These are phyloP conservation scores for Sarcophaga carnaria DNA, from an alignment of 2,888 invertebrate genomes.

Conservation along the genomic window DNA sequence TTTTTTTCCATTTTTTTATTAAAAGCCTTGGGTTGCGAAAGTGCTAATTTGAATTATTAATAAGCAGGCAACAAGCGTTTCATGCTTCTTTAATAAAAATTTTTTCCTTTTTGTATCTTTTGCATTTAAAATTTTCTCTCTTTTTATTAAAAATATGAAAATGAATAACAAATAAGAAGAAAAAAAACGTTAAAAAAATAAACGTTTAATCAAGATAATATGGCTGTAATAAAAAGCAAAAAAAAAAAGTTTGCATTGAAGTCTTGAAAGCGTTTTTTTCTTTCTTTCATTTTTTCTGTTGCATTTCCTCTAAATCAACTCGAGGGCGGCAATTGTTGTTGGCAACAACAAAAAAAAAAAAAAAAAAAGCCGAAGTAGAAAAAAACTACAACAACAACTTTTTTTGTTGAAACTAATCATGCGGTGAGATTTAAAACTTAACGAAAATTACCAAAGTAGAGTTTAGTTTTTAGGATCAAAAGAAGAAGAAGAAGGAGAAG, in stretches of 20 bases:
- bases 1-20: background rate
- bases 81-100: slow-evolving; percentile 26
- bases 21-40: slow-evolving; percentile 75
- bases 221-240: background rate
- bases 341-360: slow-evolving; percentile 34
- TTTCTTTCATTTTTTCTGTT: slow-evolving; percentile 8
- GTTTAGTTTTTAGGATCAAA: slow-evolving; percentile 56
- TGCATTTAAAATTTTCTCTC: slow-evolving; percentile 17
- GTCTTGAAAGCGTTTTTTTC: slow-evolving; percentile 14
- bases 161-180: slow-evolving; percentile 55
- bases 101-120: background rate
- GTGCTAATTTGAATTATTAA: slow-evolving; percentile 82
- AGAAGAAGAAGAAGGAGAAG: no score
- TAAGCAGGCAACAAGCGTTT: slow-evolving; percentile 73
- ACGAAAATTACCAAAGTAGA: slow-evolving; percentile 58
- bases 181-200: slow-evolving; percentile 21
- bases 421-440: slow-evolving; percentile 81
- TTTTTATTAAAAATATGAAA: slow-evolving; percentile 36
- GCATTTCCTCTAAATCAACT: slow-evolving; percentile 41
- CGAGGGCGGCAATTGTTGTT: slow-evolving; percentile 66
- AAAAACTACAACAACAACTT: slow-evolving; percentile 42
- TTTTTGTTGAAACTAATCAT: slow-evolving; percentile 78
- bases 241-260: slow-evolving; percentile 11
- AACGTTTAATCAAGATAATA: slow-evolving; percentile 67
- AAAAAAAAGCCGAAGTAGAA: background rate